Percentiles rank a stretch among this genome's conserved stretches.
These are phyloP conservation scores for Forficula auricularia DNA, from an alignment of 1,140 invertebrate species.

Conservation along the genomic window DNA sequence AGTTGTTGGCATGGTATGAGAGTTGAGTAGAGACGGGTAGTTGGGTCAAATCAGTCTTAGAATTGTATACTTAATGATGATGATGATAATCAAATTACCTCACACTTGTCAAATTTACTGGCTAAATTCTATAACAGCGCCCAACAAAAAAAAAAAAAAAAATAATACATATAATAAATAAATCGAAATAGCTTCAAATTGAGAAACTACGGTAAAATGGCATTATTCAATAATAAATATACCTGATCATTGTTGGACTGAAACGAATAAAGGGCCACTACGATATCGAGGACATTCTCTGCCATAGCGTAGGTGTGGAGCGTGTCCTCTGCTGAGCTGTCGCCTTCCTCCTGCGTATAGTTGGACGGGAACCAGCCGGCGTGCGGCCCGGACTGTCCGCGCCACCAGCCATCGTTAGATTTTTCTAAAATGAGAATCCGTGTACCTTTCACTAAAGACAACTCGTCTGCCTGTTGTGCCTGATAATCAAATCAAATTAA, in stretches of 20 bases:
- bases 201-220: too few species aligned
- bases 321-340: constrained; percentile 48
- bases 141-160: too few species aligned
- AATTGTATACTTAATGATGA: too few species aligned
- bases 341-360: constrained; percentile 84
- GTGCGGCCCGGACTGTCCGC: constrained; percentile 67
- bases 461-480: constrained; percentile 90
- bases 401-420: constrained; percentile 99
- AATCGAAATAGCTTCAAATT: too few species aligned
- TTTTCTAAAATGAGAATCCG: constrained; percentile 92
- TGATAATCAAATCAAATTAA: not conserved
- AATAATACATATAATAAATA: too few species aligned
- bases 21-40: too few species aligned
- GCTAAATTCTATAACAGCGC: too few species aligned
- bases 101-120: too few species aligned
- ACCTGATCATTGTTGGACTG: constrained; percentile 81
- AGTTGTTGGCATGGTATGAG: too few species aligned
- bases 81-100: too few species aligned
- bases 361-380: constrained; percentile 96
- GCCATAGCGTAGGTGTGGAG: constrained; percentile 82
- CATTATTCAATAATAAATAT: too few species aligned
- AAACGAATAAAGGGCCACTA: constrained; percentile 85
- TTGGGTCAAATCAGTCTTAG: too few species aligned
- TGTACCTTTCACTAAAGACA: constrained; percentile 80
- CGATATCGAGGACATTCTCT: constrained; percentile 83